Conservation (phyloP, 2,797 vertebrate genomes). For the Sylvia borin region DNA sequence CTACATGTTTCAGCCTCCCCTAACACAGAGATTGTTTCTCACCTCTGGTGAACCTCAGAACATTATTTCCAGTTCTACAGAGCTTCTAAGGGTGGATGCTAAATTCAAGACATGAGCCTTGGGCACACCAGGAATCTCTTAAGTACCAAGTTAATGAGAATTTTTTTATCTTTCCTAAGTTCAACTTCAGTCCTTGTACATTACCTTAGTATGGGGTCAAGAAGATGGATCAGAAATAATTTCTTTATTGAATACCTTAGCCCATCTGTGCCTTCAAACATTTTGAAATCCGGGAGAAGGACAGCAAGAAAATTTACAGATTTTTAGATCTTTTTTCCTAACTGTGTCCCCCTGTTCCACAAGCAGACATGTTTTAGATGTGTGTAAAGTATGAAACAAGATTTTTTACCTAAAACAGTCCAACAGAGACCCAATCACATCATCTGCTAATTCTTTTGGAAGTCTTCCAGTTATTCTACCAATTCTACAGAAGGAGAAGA, state of each 20-base stretch:
- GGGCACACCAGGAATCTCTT: not conserved
- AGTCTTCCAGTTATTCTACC: constrained; percentile 94
- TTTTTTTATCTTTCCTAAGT: not conserved
- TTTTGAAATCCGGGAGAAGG: not conserved
- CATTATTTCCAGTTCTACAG: not conserved
- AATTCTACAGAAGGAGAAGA: constrained; percentile 77
- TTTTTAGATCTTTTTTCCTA: not conserved
- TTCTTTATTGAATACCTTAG: not conserved
- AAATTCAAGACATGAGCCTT: not conserved
- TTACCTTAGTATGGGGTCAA: not conserved
- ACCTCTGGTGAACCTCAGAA: not conserved
- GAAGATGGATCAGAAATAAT: not conserved
- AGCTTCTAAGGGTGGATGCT: not conserved
- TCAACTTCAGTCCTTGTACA: not conserved
- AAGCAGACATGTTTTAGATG: not conserved
- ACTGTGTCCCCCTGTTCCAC: not conserved
- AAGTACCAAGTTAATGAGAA: not conserved
- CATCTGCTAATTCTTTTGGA: constrained; percentile 92
- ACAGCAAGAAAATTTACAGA: not conserved
- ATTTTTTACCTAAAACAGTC: constrained; percentile 90
- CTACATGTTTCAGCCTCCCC: not conserved
- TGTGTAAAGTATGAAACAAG: not conserved
- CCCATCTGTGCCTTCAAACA: not conserved
- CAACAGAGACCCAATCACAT: constrained; percentile 93
- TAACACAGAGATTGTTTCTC: not conserved